Evolutionary conservation across 2,113 vertebrate genomes (phyloP).

Genomic region (Vicugna pacos): DNA sequence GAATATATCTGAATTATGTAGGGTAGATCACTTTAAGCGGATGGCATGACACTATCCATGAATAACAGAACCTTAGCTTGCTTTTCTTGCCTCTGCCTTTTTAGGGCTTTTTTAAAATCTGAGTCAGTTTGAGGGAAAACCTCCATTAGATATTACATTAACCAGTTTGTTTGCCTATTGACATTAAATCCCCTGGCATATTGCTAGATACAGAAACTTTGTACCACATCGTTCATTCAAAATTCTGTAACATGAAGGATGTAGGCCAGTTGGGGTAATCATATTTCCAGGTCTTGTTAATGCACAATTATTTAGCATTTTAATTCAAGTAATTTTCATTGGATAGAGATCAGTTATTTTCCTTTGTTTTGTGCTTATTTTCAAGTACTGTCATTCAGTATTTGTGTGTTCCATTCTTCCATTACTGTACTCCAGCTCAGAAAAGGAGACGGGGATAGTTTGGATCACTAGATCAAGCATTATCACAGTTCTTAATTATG

Average conservation of each 20-base stretch:
- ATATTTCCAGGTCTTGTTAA: neutral
- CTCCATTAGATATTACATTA: neutral
- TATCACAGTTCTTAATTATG: conserved; percentile 50
- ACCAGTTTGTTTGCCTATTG: neutral
- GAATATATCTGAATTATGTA: neutral
- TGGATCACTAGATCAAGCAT: neutral
- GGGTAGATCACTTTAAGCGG: neutral
- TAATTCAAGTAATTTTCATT: neutral
- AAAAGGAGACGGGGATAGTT: conserved; percentile 42
- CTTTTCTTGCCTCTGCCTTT: neutral
- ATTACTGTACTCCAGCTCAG: neutral
- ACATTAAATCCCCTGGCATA: neutral
- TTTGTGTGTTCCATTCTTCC: neutral
- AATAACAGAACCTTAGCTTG: neutral
- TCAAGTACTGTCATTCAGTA: neutral
- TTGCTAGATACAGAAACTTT: neutral
- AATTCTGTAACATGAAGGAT: neutral
- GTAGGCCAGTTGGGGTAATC: neutral
- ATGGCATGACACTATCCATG: neutral
- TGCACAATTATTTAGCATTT: neutral
- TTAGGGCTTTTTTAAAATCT: neutral
- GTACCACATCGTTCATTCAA: neutral
- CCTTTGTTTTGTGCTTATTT: conserved; percentile 8
- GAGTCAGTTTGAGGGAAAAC: neutral
- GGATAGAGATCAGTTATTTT: neutral